Conservation (phyloP, 2,888 invertebrate species). For the Tricholauxania praeusta region DNA sequence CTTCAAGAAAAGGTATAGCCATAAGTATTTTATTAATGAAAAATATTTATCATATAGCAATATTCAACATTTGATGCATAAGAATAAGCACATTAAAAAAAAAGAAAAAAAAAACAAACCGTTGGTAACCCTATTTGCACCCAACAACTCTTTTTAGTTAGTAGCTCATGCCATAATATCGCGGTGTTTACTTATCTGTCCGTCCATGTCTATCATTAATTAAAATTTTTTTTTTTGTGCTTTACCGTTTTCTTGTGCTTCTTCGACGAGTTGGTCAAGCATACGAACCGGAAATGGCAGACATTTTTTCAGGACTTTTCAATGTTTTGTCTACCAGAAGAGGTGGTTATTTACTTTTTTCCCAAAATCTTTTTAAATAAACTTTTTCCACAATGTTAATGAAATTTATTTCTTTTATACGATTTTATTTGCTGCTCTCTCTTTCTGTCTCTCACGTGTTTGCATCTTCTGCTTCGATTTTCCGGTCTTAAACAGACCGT, state of each 20-base stretch:
- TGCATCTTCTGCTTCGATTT: conserved; percentile 1
- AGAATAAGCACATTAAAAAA: no score
- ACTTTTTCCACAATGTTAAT: conserved; percentile 11
- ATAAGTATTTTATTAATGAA: no score
- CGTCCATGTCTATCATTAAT: conserved; percentile 19
- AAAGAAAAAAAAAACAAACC: no score
- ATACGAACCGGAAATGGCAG: conserved; percentile 42
- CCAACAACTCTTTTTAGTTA: no score
- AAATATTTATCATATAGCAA: no score
- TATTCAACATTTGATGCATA: no score
- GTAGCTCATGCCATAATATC: no score
- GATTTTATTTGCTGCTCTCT: background rate
- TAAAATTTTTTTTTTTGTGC: conserved; percentile 21
- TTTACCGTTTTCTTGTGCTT: conserved; percentile 22
- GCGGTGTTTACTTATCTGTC: background rate
- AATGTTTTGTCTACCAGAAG: no score
- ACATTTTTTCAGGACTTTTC: conserved; percentile 37
- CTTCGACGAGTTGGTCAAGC: conserved; percentile 30
- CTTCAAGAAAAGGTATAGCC: no score
- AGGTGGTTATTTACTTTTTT: conserved; percentile 29
- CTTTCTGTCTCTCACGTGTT: background rate
- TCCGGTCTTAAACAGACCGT: conserved; percentile 32
- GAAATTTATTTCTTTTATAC: background rate
- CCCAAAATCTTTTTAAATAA: background rate
- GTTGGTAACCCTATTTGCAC: no score